Evolutionary conservation across 2,888 invertebrate genomes (phyloP).

Genomic region (Steinernema hermaphroditum): DNA sequence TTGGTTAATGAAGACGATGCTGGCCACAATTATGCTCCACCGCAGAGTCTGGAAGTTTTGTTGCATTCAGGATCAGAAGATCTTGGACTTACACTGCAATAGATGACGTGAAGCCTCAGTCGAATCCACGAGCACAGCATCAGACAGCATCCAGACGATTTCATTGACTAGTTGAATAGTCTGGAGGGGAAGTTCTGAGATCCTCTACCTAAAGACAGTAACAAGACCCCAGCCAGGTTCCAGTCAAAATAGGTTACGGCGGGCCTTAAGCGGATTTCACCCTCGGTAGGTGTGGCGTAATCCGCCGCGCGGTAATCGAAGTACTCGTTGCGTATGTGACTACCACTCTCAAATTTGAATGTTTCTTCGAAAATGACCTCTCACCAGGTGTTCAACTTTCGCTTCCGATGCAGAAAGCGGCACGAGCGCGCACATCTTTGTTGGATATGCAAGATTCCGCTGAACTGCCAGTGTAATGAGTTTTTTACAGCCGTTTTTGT

Average conservation of each 20-base stretch:
- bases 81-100: background rate
- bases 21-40: constrained; percentile 21
- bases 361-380: constrained; percentile 29
- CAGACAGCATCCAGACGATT: background rate
- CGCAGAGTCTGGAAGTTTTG: background rate
- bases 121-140: background rate
- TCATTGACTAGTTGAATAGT: background rate
- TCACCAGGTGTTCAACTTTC: constrained; percentile 12
- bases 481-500: constrained; percentile 4
- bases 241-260: constrained; percentile 25
- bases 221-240: background rate
- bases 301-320: constrained; percentile 25
- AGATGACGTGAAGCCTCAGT: background rate
- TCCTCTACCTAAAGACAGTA: constrained; percentile 17
- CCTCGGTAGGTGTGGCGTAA: constrained; percentile 28
- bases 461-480: background rate
- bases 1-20: constrained; percentile 4
- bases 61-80: no score
- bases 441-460: background rate
- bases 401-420: background rate
- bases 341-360: constrained; percentile 19
- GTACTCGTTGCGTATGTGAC: background rate
- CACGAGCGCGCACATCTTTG: background rate
- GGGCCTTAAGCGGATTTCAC: constrained; percentile 24
- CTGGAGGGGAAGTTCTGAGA: background rate